Base-by-base conservation (phyloP, 2,113 vertebrate genomes). In the Pygoscelis adeliae region DNA sequence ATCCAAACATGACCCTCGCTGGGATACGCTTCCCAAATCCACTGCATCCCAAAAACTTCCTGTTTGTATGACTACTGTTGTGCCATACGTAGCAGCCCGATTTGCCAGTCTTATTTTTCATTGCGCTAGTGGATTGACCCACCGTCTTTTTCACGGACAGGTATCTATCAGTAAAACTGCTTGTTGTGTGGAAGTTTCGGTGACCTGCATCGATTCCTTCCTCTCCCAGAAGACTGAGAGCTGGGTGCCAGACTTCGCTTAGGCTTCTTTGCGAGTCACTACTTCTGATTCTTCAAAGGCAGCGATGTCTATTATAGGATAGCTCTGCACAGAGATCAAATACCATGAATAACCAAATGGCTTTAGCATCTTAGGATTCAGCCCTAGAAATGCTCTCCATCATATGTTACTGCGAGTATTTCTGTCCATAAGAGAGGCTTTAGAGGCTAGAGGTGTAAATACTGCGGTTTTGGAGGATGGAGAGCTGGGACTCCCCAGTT, bases 1-100 rank as follows among this genome's bases (percentile, higher is more conserved):
- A 63, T 52, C 9, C 44, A 11, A 50, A n/a, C 5, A 0, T 8
- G 13, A 21, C 22, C 25, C 12, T 46, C 0, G 0, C 40, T 70
- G 26, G 5, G 8, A 30, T 32, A 15, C 5, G 22, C 30, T 62
- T 92, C 30, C n/a, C 18, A 50, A 55, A 38, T 38, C n/a, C 40
- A 5, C 26, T 21, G 59, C 36, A 7, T 66, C 20, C 55, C 34
- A 16, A n/a, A 55, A 50, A 6, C 26, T 55, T 25, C 20, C 38
- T 70, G 15, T 2, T 2, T 25, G 27, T 77, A 4, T 19, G 50
- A 55, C 19, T 42, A 6, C 38, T 53, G 21, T 32, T 9, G 0
- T 7, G 9, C 72, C 30, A 2, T 5, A 6, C 34, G 1, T 15
- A 30, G 34, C 44, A 79, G 55, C 47, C 52, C 4, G 0, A 3